Evolutionary conservation across 2,797 vertebrate genomes (phyloP).

Genomic region (Micropoecilia bifurca): DNA sequence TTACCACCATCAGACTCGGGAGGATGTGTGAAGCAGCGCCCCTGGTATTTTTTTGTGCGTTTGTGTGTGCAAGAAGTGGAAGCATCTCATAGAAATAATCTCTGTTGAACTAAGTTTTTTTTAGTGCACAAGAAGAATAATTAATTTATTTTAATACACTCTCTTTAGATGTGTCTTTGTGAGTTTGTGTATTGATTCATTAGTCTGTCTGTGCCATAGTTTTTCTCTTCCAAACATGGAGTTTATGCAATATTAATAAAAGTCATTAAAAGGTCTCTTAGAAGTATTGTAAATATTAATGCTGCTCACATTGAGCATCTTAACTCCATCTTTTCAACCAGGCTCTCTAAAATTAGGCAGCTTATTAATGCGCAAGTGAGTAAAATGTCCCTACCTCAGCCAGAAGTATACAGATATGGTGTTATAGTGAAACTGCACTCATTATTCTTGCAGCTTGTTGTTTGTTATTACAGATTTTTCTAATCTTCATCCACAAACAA

Average conservation of each 20-base stretch:
- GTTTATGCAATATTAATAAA: slow-evolving; percentile 57
- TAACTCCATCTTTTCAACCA: slow-evolving; percentile 38
- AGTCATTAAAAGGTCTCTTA: slow-evolving; percentile 43
- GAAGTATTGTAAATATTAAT: slow-evolving; percentile 56
- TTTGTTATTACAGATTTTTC: slow-evolving; percentile 60
- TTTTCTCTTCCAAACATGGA: slow-evolving; percentile 16
- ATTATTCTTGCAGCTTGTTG: slow-evolving; percentile 56
- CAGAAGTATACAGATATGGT: slow-evolving; percentile 38
- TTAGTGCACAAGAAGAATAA: slow-evolving; percentile 7
- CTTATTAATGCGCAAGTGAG: slow-evolving; percentile 44
- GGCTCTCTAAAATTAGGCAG: slow-evolving; percentile 27
- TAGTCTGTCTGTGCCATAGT: slow-evolving; percentile 6
- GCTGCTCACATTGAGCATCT: slow-evolving; percentile 36
- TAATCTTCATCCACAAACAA: slow-evolving; percentile 32
- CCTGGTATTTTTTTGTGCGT: slow-evolving; percentile 39
- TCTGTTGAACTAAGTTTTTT: slow-evolving; percentile 13
- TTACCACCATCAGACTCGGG: slow-evolving; percentile 68
- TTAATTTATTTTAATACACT: slow-evolving; percentile 12
- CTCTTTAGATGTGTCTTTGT: slow-evolving; percentile 1
- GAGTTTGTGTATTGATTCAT: slow-evolving; percentile 11
- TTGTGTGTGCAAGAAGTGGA: slow-evolving; percentile 6
- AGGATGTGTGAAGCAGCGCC: slow-evolving; percentile 71
- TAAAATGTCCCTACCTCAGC: slow-evolving; percentile 18
- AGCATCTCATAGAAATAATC: not conserved
- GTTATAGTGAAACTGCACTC: slow-evolving; percentile 29